These are phyloP conservation scores for Morinoia aosen DNA, from an alignment of 2,888 invertebrate species.

Conservation along the genomic window DNA sequence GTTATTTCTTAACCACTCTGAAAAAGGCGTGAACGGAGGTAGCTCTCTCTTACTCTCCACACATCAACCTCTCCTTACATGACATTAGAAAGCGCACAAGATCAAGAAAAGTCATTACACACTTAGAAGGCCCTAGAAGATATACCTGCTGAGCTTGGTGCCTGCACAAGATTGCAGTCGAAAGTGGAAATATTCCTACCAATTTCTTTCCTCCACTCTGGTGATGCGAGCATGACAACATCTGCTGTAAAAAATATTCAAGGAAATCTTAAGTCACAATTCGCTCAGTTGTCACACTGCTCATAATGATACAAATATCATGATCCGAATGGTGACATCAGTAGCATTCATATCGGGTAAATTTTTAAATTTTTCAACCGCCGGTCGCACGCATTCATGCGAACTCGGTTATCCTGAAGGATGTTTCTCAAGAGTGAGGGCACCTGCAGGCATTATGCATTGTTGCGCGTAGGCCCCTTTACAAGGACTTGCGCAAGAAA, in stretches of 20 bases:
- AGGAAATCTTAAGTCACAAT: neutral
- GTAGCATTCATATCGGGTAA: neutral
- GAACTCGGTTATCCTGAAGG: neutral
- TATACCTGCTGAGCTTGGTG: slow-evolving; percentile 30
- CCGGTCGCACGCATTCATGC: neutral
- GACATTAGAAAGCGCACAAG: slow-evolving; percentile 3
- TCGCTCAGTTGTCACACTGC: neutral
- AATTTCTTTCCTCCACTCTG: neutral
- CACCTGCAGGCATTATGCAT: neutral
- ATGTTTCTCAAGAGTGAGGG: neutral
- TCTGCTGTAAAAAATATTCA: neutral
- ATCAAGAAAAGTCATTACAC: neutral
- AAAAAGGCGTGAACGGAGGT: neutral
- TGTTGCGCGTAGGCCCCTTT: neutral
- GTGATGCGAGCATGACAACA: neutral
- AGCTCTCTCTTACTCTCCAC: neutral
- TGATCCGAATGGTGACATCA: neutral
- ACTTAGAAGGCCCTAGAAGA: slow-evolving; percentile 24
- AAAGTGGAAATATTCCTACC: neutral
- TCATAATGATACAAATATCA: neutral
- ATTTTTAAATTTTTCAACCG: neutral
- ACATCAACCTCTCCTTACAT: neutral
- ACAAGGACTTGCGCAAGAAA: no score
- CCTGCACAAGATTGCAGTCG: slow-evolving; percentile 27
- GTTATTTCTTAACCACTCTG: neutral